Base-by-base conservation (phyloP, 2,113 vertebrate species). In the Puffinus mauretanicus region DNA sequence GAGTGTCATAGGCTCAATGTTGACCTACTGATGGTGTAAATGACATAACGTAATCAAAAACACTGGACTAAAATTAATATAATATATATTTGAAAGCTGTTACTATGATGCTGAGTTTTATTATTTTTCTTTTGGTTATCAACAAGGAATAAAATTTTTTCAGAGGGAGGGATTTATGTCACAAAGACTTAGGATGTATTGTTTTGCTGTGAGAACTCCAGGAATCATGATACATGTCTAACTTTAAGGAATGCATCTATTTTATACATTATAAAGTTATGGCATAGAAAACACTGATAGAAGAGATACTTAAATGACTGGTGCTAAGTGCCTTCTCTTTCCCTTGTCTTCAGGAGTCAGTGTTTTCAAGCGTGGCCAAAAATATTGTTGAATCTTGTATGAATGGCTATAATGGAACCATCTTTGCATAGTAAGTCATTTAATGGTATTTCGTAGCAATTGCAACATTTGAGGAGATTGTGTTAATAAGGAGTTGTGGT, bases 371-470 rank as follows among this genome's bases (percentile, higher is more conserved):
- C 40, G 99, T 99, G 95, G 99, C 98, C 84, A 99, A 99, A 98
- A 98, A 98, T 95, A 99, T 99, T 66, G 99, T 99, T 94, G 99
- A 99, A 93, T 99, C 99, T 16, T 99, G 99, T 82, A 99, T 99
- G 98, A 99, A 99, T 64, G 99, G 99, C 82, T 99, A 99, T 94
- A 99, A 99, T 42, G 99, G 99, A 38, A 99, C 99, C 79, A 99
- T 99, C 97, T 99, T 99, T 98, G 99, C 99, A 42, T 99, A 99
- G 99, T 99, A 98, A 99, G 99, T 82, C 6, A 52, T 67, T 99
- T 78, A 7, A 2, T 17, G 21, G 52, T 12, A 42, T 91, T 92
- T 88, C n/a, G n/a, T 49, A 67, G 47, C 51, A 60, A 9, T 26
- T 60, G 34, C 21, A 40, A 22, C 11, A 10, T 36, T 57, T 61